Conservation (phyloP, 2,113 vertebrate genomes). For the Leptodactylus fuscus region DNA sequence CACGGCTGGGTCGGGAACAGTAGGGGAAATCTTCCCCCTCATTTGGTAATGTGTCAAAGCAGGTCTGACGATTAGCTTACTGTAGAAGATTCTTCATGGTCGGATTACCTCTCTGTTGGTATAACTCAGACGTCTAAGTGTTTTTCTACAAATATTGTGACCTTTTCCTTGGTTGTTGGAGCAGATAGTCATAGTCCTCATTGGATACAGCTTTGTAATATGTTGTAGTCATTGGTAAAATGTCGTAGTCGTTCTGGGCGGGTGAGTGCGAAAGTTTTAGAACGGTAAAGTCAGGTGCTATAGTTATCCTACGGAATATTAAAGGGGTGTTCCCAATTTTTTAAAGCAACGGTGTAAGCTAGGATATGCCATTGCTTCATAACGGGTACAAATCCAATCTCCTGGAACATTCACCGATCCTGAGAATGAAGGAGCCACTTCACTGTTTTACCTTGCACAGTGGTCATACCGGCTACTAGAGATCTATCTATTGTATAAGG, state of each 20-base stretch:
- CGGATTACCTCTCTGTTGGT: background rate
- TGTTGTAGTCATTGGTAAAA: background rate
- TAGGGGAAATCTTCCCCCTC: constrained; percentile 35
- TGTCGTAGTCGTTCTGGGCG: background rate
- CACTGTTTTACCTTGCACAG: no score
- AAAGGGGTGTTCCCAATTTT: no score
- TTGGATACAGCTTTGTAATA: background rate
- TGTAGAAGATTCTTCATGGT: constrained; percentile 1
- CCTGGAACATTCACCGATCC: no score
- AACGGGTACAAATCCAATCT: no score
- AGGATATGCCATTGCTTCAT: no score
- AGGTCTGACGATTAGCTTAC: constrained; percentile 14
- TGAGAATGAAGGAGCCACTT: no score
- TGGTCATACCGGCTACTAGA: no score
- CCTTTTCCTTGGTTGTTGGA: background rate
- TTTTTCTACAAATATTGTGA: constrained; percentile 3
- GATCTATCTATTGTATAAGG: no score
- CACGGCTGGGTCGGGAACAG: constrained; percentile 16
- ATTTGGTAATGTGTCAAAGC: constrained; percentile 32
- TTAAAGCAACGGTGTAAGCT: no score
- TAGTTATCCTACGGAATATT: background rate
- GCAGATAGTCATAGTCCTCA: background rate
- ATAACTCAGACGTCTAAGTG: background rate
- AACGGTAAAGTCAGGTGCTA: background rate
- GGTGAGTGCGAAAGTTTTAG: background rate